phyloP scores from a whole-genome alignment of 2,797 vertebrate genomes.

The Arnoldichthys spilopterus region DNA sequence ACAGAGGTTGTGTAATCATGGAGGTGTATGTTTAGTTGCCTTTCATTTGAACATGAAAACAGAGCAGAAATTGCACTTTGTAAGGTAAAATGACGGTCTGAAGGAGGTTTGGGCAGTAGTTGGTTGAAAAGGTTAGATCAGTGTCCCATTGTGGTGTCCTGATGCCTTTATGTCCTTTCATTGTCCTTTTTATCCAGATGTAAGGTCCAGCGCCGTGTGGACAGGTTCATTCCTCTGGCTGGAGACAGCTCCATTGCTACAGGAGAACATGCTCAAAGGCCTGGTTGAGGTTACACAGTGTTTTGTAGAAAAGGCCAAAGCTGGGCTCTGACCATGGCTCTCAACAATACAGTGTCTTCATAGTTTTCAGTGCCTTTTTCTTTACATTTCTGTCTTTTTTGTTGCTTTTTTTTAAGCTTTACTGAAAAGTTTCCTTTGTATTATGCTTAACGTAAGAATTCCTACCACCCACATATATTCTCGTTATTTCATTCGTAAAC shows the following conservation, averaged over 20 bases:
- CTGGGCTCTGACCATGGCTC: slow-evolving; percentile 62
- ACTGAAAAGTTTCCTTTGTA: slow-evolving; percentile 56
- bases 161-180: slow-evolving; percentile 56
- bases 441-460: slow-evolving; percentile 10
- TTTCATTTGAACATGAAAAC: slow-evolving; percentile 12
- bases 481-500: slow-evolving; percentile 42
- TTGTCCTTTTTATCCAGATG: slow-evolving; percentile 52
- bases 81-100: slow-evolving; percentile 43
- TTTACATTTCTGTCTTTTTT: slow-evolving; percentile 22
- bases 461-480: slow-evolving; percentile 31
- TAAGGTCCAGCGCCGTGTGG: slow-evolving; percentile 41
- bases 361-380: slow-evolving; percentile 31
- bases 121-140: slow-evolving; percentile 32
- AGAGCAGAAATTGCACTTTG: slow-evolving; percentile 58
- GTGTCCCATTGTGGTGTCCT: slow-evolving; percentile 47
- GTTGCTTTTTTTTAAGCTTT: slow-evolving; percentile 5
- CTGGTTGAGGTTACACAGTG: slow-evolving; percentile 74
- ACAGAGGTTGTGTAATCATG: slow-evolving; percentile 16
- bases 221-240: slow-evolving; percentile 50
- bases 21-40: slow-evolving; percentile 32
- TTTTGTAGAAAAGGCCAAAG: slow-evolving; percentile 66
- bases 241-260: slow-evolving; percentile 61
- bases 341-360: slow-evolving; percentile 62
- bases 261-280: slow-evolving; percentile 59
- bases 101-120: slow-evolving; percentile 44